Conservation (phyloP, 2,797 vertebrate species). For the Taeniopygia guttata region DNA sequence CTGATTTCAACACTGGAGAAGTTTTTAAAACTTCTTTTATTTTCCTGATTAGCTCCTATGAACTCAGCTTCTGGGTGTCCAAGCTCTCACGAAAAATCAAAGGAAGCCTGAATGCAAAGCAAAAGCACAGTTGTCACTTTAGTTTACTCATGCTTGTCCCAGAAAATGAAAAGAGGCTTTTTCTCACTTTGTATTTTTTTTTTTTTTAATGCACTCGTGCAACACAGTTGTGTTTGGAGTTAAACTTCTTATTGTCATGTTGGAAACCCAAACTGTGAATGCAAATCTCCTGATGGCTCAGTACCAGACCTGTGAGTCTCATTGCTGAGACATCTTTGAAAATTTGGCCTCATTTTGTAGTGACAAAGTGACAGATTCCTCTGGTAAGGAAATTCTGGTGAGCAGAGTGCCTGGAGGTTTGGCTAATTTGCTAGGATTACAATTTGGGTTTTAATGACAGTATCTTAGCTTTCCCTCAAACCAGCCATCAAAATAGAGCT, state of each 20-base stretch:
- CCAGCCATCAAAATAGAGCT: neutral
- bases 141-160: constrained; percentile 36
- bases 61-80: neutral
- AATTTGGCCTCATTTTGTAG: constrained; percentile 28
- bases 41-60: neutral
- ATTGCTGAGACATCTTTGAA: constrained; percentile 5
- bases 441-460: neutral
- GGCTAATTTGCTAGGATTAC: neutral
- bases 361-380: constrained; percentile 2
- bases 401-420: constrained; percentile 26
- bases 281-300: constrained; percentile 10
- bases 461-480: neutral
- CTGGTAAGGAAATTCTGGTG: constrained; percentile 5
- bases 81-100: neutral
- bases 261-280: constrained; percentile 21
- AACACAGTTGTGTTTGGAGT: neutral
- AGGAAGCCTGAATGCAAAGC: neutral
- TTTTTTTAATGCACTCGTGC: neutral
- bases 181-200: neutral
- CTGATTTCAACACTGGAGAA: neutral
- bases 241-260: constrained; percentile 31
- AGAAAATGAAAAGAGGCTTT: constrained; percentile 32
- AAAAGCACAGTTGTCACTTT: constrained; percentile 29
- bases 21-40: neutral
- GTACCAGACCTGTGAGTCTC: neutral